Base-by-base conservation (phyloP, 2,797 vertebrate genomes). In the Crenuchus spilurus region DNA sequence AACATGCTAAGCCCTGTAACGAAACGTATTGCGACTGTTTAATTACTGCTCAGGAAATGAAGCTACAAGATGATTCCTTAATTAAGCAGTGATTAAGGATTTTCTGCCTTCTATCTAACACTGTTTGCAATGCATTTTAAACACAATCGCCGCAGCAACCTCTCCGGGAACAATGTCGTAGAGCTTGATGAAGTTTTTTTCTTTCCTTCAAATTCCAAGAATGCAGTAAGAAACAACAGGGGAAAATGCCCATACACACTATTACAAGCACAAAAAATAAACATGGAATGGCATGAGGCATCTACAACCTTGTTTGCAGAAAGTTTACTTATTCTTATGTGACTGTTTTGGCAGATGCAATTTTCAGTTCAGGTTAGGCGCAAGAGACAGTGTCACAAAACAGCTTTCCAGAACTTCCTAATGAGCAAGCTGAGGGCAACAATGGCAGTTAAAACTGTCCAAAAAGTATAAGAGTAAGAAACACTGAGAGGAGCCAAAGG, bases 21-120 rank as follows among this genome's bases (percentile, higher is more conserved):
- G 85, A 93, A 93, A 93, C 88, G 83, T 90, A 91, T 92, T 92
- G 91, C 90, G 91, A 93, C 88, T 92, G 91, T 92, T 93, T 94
- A 94, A 94, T 94, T 94, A 93, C 90, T 87, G 91, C 91, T 87
- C 84, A 88, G 91, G 92, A 94, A 94, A 93, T 89, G 90, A 92
- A 93, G 92, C 92, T 93, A 94, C 92, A 93, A 93, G 92, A 94
- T 93, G 92, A 93, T 93, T 93, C 90, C 92, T 93, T 94, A 94
- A 94, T 94, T 94, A 93, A 93, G 92, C 85, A 89, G 91, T 90
- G 93, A 94, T 94, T 94, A 94, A 93, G 91, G 92, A 92, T 94
- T 93, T 93, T 91, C 91, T 92, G 92, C 92, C 85, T 90, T 92
- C 91, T 92, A 93, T 93, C 92, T 92, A 84, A 83, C 87, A 80